Evolutionary conservation across 2,797 vertebrate genomes (phyloP).

Genomic region (Coilia nasus): DNA sequence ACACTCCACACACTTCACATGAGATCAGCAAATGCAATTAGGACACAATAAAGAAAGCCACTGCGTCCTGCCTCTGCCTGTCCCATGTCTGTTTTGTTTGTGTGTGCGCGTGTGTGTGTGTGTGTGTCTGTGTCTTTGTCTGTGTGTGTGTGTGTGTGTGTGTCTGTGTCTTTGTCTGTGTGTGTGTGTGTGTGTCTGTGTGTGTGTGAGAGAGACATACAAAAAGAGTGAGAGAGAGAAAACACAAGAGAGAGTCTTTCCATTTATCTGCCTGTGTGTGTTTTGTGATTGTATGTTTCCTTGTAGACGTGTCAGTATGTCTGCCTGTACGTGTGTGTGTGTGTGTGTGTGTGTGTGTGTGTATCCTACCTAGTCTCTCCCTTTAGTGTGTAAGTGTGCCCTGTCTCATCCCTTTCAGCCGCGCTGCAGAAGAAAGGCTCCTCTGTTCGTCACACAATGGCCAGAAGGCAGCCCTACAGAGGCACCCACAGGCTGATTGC

Average conservation of each 20-base stretch:
- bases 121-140: neutral
- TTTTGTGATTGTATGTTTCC: too few relatives aligned
- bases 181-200: neutral
- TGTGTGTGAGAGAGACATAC: neutral
- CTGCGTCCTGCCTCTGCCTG: neutral
- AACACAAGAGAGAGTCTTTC: too few relatives aligned
- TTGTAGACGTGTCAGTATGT: too few relatives aligned
- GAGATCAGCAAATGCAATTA: neutral
- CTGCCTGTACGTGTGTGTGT: too few relatives aligned
- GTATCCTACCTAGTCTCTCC: neutral
- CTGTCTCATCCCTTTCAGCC: slow-evolving; percentile 61
- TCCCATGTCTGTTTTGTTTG: neutral
- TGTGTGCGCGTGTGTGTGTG: neutral
- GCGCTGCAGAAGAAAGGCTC: slow-evolving; percentile 67
- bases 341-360: too few relatives aligned
- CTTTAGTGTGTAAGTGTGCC: neutral
- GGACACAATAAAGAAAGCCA: neutral
- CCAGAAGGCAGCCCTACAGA: slow-evolving; percentile 51
- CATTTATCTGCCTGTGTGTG: too few relatives aligned
- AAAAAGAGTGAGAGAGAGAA: neutral
- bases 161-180: neutral
- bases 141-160: neutral
- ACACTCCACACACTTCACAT: neutral
- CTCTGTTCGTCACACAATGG: slow-evolving; percentile 69
- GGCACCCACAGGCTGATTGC: slow-evolving; percentile 53